Percentiles rank a stretch among this genome's conserved stretches.
These are phyloP conservation scores for Hydrolagus colliei DNA, from an alignment of 2,797 vertebrate species.

Conservation along the genomic window DNA sequence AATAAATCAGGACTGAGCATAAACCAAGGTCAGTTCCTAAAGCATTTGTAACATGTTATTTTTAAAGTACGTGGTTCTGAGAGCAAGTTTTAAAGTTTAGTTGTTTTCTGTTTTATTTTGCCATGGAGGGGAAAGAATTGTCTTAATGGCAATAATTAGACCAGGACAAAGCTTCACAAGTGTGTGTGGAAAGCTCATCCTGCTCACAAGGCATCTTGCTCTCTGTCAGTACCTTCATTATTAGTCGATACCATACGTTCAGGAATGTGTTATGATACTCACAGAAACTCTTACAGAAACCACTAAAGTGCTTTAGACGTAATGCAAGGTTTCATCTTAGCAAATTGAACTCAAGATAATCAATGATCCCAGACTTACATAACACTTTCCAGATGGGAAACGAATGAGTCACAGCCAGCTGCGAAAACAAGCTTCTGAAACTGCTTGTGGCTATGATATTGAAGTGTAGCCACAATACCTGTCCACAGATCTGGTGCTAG, in stretches of 20 bases:
- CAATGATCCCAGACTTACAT: neutral
- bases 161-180: too few relatives aligned
- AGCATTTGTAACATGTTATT: neutral
- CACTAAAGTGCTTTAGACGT: constrained; percentile 10
- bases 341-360: neutral
- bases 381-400: neutral
- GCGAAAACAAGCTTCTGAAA: constrained; percentile 9
- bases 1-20: neutral
- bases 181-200: too few relatives aligned
- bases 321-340: neutral
- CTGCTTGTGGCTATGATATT: neutral
- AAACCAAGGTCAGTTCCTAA: neutral
- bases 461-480: neutral
- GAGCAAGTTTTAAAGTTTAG: neutral
- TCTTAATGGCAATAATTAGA: neutral
- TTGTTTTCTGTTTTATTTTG: neutral
- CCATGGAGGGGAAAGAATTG: neutral
- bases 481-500: neutral
- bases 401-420: constrained; percentile 21
- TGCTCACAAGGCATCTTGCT: too few relatives aligned
- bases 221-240: neutral
- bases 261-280: neutral
- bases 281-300: neutral
- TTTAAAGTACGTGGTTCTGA: neutral
- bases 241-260: neutral